These are phyloP conservation scores for Pogonocherus hispidulus DNA, from an alignment of 2,888 invertebrate genomes.

Conservation along the genomic window DNA sequence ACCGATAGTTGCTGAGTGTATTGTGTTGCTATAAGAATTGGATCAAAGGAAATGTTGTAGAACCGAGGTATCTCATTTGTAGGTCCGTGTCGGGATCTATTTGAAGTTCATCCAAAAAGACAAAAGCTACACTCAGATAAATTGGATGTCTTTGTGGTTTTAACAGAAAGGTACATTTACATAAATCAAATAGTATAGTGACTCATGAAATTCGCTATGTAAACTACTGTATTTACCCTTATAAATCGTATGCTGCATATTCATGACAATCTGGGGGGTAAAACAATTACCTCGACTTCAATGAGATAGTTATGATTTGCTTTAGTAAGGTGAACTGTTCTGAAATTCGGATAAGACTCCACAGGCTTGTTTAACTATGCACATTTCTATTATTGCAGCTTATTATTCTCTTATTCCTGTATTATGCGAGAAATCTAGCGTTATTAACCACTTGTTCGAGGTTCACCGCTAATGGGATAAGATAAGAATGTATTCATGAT, in stretches of 20 bases:
- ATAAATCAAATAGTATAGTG: constrained; percentile 38
- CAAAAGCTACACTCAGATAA: constrained; percentile 31
- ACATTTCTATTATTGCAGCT: constrained; percentile 4
- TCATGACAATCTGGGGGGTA: constrained; percentile 7
- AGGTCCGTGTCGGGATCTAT: constrained; percentile 22
- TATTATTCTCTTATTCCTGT: constrained; percentile 1
- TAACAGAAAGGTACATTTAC: constrained; percentile 36
- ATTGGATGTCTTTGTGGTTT: constrained; percentile 36
- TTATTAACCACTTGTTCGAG: constrained; percentile 1
- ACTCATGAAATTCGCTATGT: constrained; percentile 9
- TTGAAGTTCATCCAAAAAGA: constrained; percentile 24
- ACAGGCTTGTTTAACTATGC: constrained; percentile 4
- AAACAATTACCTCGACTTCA: constrained; percentile 19
- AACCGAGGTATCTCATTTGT: constrained; percentile 13
- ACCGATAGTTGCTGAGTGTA: background rate
- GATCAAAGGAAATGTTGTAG: constrained; percentile 18
- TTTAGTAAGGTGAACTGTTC: constrained; percentile 14
- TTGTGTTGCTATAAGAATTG: background rate
- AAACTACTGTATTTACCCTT: constrained; percentile 16
- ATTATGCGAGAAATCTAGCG: constrained; percentile 2
- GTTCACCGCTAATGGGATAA: constrained; percentile 1
- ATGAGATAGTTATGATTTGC: constrained; percentile 14
- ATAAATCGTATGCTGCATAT: constrained; percentile 12
- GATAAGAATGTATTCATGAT: constrained; percentile 1
- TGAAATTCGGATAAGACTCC: constrained; percentile 1